phyloP scores from a whole-genome alignment of 2,113 vertebrate species.

The Sciurus niger region DNA sequence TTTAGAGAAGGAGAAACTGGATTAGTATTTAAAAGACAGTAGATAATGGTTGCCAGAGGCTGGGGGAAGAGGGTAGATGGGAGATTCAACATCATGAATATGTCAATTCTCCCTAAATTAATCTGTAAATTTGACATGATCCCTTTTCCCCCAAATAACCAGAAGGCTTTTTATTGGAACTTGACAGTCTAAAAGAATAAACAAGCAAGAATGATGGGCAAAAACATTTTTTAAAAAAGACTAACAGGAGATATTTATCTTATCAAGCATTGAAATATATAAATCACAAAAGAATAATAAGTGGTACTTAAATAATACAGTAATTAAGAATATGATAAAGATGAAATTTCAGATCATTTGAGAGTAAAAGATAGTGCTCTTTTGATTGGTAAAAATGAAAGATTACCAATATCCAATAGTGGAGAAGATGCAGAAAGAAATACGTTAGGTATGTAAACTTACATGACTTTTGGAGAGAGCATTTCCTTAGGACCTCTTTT shows the following conservation, averaged over 20 bases:
- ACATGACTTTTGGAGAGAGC: background rate
- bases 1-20: slow-evolving; percentile 1
- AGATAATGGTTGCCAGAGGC: background rate
- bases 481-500: background rate
- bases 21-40: background rate
- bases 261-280: background rate
- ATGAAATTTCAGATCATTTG: background rate
- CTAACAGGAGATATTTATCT: background rate
- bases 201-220: background rate
- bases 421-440: background rate
- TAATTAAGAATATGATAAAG: slow-evolving; percentile 2
- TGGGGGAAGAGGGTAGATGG: too few relatives aligned
- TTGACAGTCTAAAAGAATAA: background rate
- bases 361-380: slow-evolving; percentile 20
- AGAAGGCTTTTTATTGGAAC: background rate
- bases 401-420: background rate
- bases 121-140: background rate
- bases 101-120: background rate
- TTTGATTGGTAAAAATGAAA: background rate
- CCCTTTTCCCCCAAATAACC: background rate
- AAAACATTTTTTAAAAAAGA: background rate
- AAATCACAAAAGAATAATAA: background rate
- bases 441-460: background rate
- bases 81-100: background rate
- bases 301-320: background rate